Evolutionary conservation across 2,888 invertebrate species (phyloP).

Genomic region (Tiphia femorata): DNA sequence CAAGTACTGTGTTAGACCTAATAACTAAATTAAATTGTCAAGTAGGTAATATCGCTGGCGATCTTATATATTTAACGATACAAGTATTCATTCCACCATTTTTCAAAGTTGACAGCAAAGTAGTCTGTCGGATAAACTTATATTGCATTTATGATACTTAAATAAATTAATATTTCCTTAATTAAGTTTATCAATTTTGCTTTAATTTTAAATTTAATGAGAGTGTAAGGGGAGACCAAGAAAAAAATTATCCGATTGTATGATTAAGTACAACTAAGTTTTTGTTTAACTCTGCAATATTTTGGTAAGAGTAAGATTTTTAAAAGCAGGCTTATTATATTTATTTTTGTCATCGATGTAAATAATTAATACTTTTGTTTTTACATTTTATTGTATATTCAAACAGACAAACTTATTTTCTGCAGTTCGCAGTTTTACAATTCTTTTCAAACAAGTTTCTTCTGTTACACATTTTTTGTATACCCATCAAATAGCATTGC

Average conservation of each 20-base stretch:
- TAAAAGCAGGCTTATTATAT: background rate
- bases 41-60: constrained; percentile 62
- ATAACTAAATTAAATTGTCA: constrained; percentile 49
- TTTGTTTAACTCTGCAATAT: no score
- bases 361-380: constrained; percentile 2
- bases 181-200: constrained; percentile 27
- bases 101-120: constrained; percentile 39
- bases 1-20: constrained; percentile 43
- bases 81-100: constrained; percentile 61
- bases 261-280: no score
- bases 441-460: background rate
- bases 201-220: constrained; percentile 22
- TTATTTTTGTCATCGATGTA: background rate
- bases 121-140: constrained; percentile 43
- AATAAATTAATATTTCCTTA: constrained; percentile 49
- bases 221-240: no score
- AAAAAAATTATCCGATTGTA: no score
- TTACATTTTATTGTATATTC: constrained; percentile 14
- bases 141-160: constrained; percentile 59
- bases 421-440: background rate
- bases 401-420: no score
- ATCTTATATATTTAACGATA: constrained; percentile 62
- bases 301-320: background rate
- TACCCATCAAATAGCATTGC: background rate
- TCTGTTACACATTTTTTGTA: background rate